Percentiles rank a stretch among this genome's conserved stretches.
phyloP scores from a whole-genome alignment of 1,140 invertebrate genomes.

The Trichonephila clavata region DNA sequence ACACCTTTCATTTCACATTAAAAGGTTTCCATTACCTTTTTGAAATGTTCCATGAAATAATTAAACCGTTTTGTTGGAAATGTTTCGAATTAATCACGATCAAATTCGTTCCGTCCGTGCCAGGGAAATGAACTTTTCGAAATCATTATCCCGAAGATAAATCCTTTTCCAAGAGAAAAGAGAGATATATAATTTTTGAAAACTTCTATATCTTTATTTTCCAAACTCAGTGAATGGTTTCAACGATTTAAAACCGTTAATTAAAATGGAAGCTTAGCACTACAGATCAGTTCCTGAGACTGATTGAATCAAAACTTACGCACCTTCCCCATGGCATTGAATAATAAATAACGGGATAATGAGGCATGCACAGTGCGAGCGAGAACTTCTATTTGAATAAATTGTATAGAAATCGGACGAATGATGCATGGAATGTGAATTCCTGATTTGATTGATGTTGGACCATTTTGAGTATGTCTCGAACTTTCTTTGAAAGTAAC shows the following conservation, averaged over 20 bases:
- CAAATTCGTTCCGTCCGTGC: neutral
- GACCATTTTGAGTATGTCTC: neutral
- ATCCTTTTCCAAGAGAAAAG: neutral
- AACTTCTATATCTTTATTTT: slow-evolving; percentile 1
- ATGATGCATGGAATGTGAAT: neutral
- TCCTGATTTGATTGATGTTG: neutral
- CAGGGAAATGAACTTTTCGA: slow-evolving; percentile 14
- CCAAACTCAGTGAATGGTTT: neutral
- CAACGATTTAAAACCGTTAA: slow-evolving; percentile 40
- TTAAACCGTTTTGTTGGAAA: slow-evolving; percentile 37
- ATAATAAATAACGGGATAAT: slow-evolving; percentile 18
- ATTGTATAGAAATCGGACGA: neutral
- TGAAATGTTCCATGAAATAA: slow-evolving; percentile 19
- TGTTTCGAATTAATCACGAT: slow-evolving; percentile 46
- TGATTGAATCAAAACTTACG: neutral
- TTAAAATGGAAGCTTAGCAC: slow-evolving; percentile 36
- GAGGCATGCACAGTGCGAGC: neutral
- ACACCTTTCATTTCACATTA: slow-evolving; percentile 14
- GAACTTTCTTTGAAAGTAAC: too few species aligned
- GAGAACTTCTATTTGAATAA: neutral
- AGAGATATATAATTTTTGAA: neutral
- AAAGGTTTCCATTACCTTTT: slow-evolving; percentile 28
- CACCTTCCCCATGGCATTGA: neutral
- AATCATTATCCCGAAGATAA: slow-evolving; percentile 3
- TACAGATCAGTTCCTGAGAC: slow-evolving; percentile 3